These are phyloP conservation scores for Tipula lateralis DNA, from an alignment of 2,888 invertebrate species.

Conservation along the genomic window DNA sequence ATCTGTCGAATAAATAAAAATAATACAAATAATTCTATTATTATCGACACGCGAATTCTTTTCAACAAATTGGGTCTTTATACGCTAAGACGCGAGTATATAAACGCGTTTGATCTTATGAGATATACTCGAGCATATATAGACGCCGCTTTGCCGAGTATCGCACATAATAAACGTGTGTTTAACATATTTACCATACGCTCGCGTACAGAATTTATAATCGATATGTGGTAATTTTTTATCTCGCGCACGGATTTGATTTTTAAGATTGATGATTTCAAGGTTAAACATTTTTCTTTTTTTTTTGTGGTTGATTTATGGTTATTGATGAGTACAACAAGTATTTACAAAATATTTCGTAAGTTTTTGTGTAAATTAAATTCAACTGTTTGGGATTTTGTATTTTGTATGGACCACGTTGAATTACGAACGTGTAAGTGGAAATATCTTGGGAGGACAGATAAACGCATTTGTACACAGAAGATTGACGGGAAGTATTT, in stretches of 20 bases:
- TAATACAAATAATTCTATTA: background rate
- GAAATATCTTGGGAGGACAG: no score
- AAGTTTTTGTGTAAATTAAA: background rate
- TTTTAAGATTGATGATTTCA: no score
- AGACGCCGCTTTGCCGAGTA: no score
- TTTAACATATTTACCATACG: background rate
- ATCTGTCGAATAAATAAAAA: background rate
- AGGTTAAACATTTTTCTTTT: background rate
- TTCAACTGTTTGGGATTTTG: no score
- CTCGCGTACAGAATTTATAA: background rate
- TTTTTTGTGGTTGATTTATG: background rate
- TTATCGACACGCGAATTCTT: background rate
- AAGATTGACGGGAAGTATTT: no score
- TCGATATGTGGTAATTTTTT: no score
- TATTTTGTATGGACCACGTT: no score
- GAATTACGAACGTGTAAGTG: no score
- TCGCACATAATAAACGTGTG: no score
- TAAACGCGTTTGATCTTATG: background rate
- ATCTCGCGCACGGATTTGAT: background rate
- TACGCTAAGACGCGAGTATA: background rate
- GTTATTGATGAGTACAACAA: slow-evolving; percentile 24
- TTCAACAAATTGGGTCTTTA: background rate
- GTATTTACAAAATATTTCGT: background rate
- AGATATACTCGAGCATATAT: no score
- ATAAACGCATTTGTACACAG: no score